Evolutionary conservation across 2,113 vertebrate species (phyloP).

Genomic region (Sinocyclocheilus anophthalmus): DNA sequence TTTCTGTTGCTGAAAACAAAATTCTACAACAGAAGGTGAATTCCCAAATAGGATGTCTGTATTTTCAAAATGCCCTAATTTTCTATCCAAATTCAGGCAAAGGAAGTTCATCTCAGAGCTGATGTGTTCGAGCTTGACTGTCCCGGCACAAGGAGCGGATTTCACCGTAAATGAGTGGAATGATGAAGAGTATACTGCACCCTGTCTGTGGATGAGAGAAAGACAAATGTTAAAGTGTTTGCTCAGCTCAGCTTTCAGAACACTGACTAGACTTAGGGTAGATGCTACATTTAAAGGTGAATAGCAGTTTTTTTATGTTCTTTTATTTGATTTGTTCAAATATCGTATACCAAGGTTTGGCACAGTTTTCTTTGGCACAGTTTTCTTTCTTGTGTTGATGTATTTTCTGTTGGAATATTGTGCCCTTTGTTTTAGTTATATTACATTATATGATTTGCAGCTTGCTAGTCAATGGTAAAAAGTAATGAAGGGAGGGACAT

Average conservation of each 20-base stretch:
- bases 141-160: conserved; percentile 74
- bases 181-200: conserved; percentile 87
- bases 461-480: background rate
- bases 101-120: conserved; percentile 64
- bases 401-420: background rate
- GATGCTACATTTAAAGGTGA: no score
- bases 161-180: conserved; percentile 82
- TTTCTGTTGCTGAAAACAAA: background rate
- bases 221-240: background rate
- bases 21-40: background rate
- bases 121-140: conserved; percentile 60
- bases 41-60: background rate
- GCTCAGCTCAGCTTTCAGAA: background rate
- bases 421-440: background rate
- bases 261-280: background rate
- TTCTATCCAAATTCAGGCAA: background rate
- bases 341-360: background rate
- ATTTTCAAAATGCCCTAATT: background rate
- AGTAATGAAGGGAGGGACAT: background rate
- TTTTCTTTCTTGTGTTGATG: background rate
- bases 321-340: background rate
- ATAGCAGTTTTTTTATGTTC: background rate
- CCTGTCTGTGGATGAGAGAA: conserved; percentile 77
- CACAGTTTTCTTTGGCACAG: background rate
- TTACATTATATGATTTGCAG: background rate